A percentile compares a stretch with the other conserved stretches of the same genome.
Conservation (phyloP, 1,140 invertebrate genomes). For the Bilobella aurantiaca region DNA sequence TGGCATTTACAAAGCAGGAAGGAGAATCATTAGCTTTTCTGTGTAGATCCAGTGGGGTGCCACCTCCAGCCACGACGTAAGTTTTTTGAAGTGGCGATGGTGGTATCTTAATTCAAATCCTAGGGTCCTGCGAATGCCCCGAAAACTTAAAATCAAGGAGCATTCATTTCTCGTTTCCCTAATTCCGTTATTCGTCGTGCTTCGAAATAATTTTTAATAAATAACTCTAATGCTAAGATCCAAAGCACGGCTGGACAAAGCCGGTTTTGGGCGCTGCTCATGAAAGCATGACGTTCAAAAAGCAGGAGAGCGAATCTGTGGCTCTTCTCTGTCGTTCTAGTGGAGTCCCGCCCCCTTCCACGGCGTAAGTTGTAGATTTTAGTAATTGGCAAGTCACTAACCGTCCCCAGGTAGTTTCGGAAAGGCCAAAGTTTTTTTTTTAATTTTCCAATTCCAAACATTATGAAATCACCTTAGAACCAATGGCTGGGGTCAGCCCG, state of each 20-base stretch:
- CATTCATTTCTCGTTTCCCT: too few species aligned
- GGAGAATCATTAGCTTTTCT: conserved; percentile 35
- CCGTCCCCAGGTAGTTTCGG: neutral
- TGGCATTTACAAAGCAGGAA: conserved; percentile 20
- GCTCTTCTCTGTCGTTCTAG: conserved; percentile 36
- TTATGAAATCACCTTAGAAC: conserved; percentile 35
- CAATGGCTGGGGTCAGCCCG: conserved; percentile 36
- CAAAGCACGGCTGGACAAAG: conserved; percentile 19
- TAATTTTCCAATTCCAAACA: neutral
- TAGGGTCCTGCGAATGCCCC: too few species aligned
- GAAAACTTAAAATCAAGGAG: too few species aligned
- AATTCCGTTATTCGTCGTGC: too few species aligned
- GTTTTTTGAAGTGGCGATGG: too few species aligned
- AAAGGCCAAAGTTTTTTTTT: neutral
- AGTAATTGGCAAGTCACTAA: neutral
- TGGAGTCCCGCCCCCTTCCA: conserved; percentile 32
- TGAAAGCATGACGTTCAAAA: conserved; percentile 15
- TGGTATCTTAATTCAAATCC: too few species aligned
- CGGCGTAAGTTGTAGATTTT: conserved; percentile 34
- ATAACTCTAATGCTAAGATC: conserved; percentile 20
- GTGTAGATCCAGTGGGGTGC: conserved; percentile 33
- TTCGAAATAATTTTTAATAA: too few species aligned
- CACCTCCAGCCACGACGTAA: conserved; percentile 36
- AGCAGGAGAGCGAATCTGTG: conserved; percentile 19
- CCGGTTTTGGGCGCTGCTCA: conserved; percentile 14